Evolutionary conservation across 2,113 vertebrate species (phyloP), one percentile per base, ranked within the genome.

Genomic region (Vanacampus margaritifer): DNA sequence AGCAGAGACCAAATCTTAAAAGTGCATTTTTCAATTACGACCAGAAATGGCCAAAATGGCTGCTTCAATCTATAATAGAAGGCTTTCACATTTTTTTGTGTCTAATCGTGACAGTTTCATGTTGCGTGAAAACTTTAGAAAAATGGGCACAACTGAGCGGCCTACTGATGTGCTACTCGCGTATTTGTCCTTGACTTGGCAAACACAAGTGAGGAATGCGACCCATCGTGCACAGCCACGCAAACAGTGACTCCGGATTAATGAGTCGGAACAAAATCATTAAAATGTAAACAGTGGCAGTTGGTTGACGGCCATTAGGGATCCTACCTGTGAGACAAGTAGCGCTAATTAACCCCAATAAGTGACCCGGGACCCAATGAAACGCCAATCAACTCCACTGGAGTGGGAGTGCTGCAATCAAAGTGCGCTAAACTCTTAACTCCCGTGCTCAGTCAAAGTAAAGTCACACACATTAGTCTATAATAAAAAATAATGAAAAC

Each of bases 261-360:
- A 86, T 87, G 72, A 43, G 48, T 41, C 64, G 69, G 69, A 83
- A 53, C n/a, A 24, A 85, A 84, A 83, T 78, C 64, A 83, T 80
- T 54, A 36, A 28, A 73, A 62, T 54, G 53, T 79, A 84, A 87
- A 89, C 77, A 80, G 70, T 74, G 45, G 70, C 82, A 84, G 80
- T 87, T 82, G 72, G 79, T 78, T 48, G 60, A 71, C 69, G 69
- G 79, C 71, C 73, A 73, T 76, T 23, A 4, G 69, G 72, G 76
- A 58, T 28, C 19, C 64, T 64, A 75, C 73, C 50, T 78, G 65
- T 60, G 74, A 80, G 77, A 86, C 69, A 85, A 85, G 82, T 85
- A 60, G 65, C 50, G 67, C 59, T 83, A 86, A 89, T 87, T 89
- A 86, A 87, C 85, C 80, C 60, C 10, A 35, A 65, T 74, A 80